phyloP scores from a whole-genome alignment of 2,888 invertebrate genomes.

The Xylocampa areola region DNA sequence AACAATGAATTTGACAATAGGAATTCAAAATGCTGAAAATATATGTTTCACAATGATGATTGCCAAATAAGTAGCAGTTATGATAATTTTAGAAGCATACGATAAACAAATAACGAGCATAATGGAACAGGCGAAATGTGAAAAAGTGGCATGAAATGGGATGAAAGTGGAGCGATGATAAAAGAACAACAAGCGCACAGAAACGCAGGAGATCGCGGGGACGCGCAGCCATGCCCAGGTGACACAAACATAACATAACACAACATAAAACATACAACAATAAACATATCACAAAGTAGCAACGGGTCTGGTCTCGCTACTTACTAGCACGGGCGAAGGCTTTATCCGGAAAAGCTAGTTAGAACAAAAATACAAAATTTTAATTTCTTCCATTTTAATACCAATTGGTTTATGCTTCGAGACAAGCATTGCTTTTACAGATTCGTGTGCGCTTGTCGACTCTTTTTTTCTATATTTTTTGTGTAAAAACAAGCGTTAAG shows the following conservation, averaged over 20 bases:
- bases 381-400: conserved; percentile 72
- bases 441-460: conserved; percentile 88
- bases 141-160: conserved; percentile 50
- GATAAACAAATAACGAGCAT: conserved; percentile 29
- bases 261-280: conserved; percentile 63
- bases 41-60: conserved; percentile 3
- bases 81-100: conserved; percentile 18
- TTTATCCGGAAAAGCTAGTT: conserved; percentile 99
- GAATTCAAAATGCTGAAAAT: conserved; percentile 3
- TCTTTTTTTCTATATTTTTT: conserved; percentile 69
- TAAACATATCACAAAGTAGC: conserved; percentile 82
- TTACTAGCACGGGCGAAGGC: conserved; percentile 99
- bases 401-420: conserved; percentile 75
- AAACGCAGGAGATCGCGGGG: conserved; percentile 81
- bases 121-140: conserved; percentile 23
- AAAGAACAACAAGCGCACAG: conserved; percentile 90
- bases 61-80: conserved; percentile 30
- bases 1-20: neutral
- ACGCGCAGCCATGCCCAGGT: conserved; percentile 87
- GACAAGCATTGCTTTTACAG: conserved; percentile 74
- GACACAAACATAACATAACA: conserved; percentile 66
- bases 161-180: conserved; percentile 74
- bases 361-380: conserved; percentile 85
- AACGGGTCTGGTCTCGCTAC: conserved; percentile 91
- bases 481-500: conserved; percentile 80